These are phyloP conservation scores for Lasiurus cinereus DNA, from an alignment of 2,113 vertebrate species.

Conservation along the genomic window DNA sequence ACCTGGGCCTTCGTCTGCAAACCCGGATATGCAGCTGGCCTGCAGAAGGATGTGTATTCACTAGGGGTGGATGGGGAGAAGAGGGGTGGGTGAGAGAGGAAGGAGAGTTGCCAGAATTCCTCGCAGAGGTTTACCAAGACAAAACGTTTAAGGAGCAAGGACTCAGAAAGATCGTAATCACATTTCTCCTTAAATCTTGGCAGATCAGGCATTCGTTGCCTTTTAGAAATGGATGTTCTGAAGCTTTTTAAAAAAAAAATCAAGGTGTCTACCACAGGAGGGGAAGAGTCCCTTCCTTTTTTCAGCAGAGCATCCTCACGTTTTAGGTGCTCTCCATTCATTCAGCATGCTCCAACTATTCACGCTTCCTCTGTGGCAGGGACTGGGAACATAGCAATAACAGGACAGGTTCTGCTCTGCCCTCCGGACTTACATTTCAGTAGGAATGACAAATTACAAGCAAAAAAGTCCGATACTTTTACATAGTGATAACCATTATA, in stretches of 20 bases:
- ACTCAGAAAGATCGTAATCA: neutral
- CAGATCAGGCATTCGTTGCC: neutral
- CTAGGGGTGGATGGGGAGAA: neutral
- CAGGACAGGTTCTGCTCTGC: neutral
- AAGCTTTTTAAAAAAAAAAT: neutral
- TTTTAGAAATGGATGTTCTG: slow-evolving; percentile 42
- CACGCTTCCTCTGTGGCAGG: too few species aligned
- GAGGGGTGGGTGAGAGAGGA: neutral
- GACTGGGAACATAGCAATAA: neutral
- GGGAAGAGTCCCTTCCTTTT: too few species aligned
- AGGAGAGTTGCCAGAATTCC: slow-evolving; percentile 14
- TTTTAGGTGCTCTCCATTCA: neutral
- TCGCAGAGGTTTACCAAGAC: slow-evolving; percentile 44
- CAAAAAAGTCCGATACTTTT: neutral
- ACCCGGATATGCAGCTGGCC: neutral
- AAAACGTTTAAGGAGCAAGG: neutral
- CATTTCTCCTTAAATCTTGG: neutral
- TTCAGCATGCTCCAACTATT: too few species aligned
- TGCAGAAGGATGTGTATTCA: neutral
- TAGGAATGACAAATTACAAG: neutral
- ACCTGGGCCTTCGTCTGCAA: slow-evolving; percentile 36
- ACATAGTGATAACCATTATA: neutral
- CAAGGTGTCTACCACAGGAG: neutral
- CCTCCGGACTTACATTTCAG: neutral
- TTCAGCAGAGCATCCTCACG: neutral